Evolutionary conservation across 2,113 vertebrate species (phyloP), one percentile per base, ranked within the genome.

Genomic region (Ahaetulla prasina): DNA sequence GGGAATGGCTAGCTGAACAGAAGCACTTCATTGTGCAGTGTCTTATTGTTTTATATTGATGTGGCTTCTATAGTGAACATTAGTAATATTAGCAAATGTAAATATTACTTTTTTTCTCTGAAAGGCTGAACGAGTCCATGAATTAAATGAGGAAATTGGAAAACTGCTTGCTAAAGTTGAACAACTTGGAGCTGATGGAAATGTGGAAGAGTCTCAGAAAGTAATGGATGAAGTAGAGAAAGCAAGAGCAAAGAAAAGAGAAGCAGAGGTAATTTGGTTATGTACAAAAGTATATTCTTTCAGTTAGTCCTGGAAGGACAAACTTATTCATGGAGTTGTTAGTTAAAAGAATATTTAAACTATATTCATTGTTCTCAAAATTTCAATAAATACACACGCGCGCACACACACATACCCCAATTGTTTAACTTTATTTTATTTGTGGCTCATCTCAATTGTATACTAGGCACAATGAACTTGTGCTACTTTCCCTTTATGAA

Each of bases 141-240:
- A 99, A 95, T 97, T 99, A 94, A 99, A 99, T 93, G 99, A 99
- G 97, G 99, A 99, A 97, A 99, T 99, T 43, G 99, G 99, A 57
- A 99, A 99, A 96, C 97, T 99, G 90, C 96, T 99, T 96, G 99
- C 99, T 25, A 98, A 98, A 91, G 99, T 99, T 14, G 99, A 99
- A 95, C 99, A 99, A 94, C 98, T 99, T 0, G 99, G 99, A 60
- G 98, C 98, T 11, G 99, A 99, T 97, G 99, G 99, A 3, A 99
- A 99, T 27, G 99, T 99, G 90, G 99, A 99, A 25, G 99, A 99
- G 95, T 99, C 99, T 27, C 99, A 99, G 93, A 98, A 99, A 97
- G 96, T 99, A 86, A 98, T 99, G 98, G 99, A 99, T 97, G 99
- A 99, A 97, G 99, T 99, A 94, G 99, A 99, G 97, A 99, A 99